Percentiles rank a stretch among this genome's conserved stretches.
Conservation (phyloP, 2,797 vertebrate species). For the Trichosurus vulpecula region DNA sequence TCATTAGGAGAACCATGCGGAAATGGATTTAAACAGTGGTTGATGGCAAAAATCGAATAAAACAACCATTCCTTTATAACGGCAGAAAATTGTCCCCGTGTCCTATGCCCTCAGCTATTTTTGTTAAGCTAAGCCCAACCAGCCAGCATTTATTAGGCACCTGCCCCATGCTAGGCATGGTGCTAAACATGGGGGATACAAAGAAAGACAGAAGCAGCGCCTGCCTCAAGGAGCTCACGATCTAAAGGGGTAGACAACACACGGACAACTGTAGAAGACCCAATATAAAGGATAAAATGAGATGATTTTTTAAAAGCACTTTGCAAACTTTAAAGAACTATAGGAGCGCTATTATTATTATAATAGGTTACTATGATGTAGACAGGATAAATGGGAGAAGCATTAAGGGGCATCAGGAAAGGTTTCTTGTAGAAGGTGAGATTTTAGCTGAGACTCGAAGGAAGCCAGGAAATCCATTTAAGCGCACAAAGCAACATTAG, state of each 20-base stretch:
- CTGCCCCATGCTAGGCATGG: neutral
- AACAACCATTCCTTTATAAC: neutral
- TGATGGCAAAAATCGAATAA: conserved; percentile 34
- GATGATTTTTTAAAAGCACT: neutral
- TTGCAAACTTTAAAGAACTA: neutral
- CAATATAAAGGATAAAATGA: neutral
- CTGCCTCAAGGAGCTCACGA: neutral
- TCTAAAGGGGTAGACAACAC: neutral
- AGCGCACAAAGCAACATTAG: neutral
- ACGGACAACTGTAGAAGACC: neutral
- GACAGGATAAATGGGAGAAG: neutral
- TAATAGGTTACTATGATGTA: neutral
- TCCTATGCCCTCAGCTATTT: conserved; percentile 1
- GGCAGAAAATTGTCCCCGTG: neutral
- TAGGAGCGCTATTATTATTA: neutral
- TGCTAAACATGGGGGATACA: neutral
- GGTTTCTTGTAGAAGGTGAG: neutral
- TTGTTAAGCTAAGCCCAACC: neutral
- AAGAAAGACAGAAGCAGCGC: neutral
- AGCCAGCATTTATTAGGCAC: neutral
- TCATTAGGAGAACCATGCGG: conserved; percentile 32
- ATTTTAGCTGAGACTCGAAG: neutral
- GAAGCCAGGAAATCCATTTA: neutral
- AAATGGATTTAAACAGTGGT: conserved; percentile 29
- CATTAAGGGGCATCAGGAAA: neutral